Conservation (phyloP, 2,797 vertebrate species). For the Zalophus californianus region DNA sequence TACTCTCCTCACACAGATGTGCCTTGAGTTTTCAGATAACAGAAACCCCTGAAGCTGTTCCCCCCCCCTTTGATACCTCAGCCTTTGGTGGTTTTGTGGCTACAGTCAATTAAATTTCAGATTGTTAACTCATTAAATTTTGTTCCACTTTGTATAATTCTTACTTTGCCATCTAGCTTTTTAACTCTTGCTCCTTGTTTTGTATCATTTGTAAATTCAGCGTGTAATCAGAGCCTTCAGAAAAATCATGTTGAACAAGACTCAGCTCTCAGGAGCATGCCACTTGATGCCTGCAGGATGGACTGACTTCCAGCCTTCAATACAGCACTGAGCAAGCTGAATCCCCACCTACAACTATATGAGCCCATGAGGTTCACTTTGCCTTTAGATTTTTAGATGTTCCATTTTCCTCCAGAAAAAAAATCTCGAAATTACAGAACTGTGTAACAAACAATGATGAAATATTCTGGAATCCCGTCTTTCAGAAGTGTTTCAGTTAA, state of each 20-base stretch:
- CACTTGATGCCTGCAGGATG: not conserved
- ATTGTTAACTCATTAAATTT: not conserved
- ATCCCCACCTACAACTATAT: not conserved
- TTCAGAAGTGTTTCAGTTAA: not conserved
- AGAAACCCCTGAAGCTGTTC: not conserved
- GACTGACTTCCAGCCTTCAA: not conserved
- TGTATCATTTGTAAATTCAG: not conserved
- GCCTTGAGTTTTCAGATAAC: constrained; percentile 6
- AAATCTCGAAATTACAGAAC: not conserved
- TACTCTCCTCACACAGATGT: not conserved
- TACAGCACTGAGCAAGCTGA: not conserved
- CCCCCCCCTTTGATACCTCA: not conserved
- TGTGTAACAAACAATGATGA: not conserved
- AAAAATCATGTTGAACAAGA: not conserved
- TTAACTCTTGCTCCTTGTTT: not conserved
- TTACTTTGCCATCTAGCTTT: not conserved
- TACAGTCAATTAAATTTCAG: not conserved
- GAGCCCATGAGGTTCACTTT: not conserved
- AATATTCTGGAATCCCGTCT: not conserved
- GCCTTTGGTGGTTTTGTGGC: not conserved
- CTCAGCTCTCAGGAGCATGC: not conserved
- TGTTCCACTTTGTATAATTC: not conserved
- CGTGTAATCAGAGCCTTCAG: not conserved
- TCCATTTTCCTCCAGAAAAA: constrained; percentile 19
- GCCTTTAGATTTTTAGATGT: not conserved